Conservation (phyloP, 2,113 vertebrate genomes). For the Lucifuga dentata region DNA sequence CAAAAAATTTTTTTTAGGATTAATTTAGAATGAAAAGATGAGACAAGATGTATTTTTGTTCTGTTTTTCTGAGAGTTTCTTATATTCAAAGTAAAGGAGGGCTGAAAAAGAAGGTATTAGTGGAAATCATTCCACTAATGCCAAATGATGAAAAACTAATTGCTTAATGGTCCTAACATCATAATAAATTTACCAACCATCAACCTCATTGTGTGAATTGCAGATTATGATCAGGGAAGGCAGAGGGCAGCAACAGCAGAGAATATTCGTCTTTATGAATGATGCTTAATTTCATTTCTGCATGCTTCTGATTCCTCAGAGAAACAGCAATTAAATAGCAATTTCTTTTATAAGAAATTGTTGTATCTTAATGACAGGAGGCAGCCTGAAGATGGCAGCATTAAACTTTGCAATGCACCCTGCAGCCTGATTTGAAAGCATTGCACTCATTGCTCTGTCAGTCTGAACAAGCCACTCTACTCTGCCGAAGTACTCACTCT, state of each 20-base stretch:
- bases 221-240: not conserved
- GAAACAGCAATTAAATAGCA: no score
- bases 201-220: not conserved
- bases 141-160: not conserved
- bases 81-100: not conserved
- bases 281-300: conserved; percentile 17
- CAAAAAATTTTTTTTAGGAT: no score
- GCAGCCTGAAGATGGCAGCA: conserved; percentile 82
- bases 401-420: conserved; percentile 48
- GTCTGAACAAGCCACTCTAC: conserved; percentile 4
- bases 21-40: no score
- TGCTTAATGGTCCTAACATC: not conserved
- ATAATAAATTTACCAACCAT: not conserved
- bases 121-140: not conserved
- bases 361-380: not conserved
- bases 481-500: conserved; percentile 13
- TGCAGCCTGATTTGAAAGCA: conserved; percentile 2
- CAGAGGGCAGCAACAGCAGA: not conserved
- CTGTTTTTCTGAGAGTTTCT: not conserved
- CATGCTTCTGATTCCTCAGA: not conserved
- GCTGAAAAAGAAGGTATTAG: not conserved
- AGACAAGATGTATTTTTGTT: no score
- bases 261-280: conserved; percentile 15
- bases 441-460: conserved; percentile 21
- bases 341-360: not conserved